Percentiles rank a stretch among this genome's conserved stretches.
These are phyloP conservation scores for Neosilurus hyrtlii DNA, from an alignment of 2,797 vertebrate species.

Conservation along the genomic window DNA sequence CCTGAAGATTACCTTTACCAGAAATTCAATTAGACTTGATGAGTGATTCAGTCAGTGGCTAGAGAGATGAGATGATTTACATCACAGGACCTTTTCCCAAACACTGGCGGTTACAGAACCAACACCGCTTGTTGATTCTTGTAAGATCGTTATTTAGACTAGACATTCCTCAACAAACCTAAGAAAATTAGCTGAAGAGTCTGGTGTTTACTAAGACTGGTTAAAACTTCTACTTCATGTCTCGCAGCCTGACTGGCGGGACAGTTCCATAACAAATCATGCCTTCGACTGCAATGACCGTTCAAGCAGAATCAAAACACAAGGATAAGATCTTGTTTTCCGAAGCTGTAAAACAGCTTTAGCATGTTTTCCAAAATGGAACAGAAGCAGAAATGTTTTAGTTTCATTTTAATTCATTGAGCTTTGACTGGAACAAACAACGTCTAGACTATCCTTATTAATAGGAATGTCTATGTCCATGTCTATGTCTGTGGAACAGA, in stretches of 20 bases:
- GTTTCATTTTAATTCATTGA: background rate
- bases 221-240: conserved; percentile 4
- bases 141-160: conserved; percentile 59
- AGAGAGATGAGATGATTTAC: too few relatives aligned
- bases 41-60: too few relatives aligned
- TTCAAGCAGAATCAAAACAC: background rate
- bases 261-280: background rate
- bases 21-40: too few relatives aligned
- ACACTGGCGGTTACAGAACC: conserved; percentile 42
- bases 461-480: background rate
- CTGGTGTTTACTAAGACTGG: conserved; percentile 31
- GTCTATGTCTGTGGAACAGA: background rate
- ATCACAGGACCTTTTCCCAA: background rate
- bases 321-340: conserved; percentile 4
- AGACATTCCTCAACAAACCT: conserved; percentile 56
- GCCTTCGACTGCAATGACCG: background rate
- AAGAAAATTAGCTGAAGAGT: conserved; percentile 51
- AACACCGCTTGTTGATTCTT: conserved; percentile 54
- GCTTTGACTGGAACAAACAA: background rate
- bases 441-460: background rate
- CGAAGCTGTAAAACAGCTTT: background rate
- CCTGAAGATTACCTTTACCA: too few relatives aligned
- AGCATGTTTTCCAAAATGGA: background rate
- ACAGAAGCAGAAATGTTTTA: background rate
- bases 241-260: background rate